Evolutionary conservation across 2,797 vertebrate genomes (phyloP).

Genomic region (Syndactyla subalaris): DNA sequence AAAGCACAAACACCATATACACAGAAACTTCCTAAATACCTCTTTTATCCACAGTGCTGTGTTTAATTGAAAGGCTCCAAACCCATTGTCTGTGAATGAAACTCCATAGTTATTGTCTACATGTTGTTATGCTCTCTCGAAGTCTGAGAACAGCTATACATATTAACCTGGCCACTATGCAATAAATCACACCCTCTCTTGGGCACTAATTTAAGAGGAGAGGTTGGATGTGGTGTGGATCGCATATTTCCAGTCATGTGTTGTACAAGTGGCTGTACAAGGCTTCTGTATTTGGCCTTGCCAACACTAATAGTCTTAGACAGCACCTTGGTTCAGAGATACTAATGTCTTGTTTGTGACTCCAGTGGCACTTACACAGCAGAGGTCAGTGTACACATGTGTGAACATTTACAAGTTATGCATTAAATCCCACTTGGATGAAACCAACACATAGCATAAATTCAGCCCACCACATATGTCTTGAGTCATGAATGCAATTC

Average conservation of each 20-base stretch:
- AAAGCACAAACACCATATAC: conserved; percentile 36
- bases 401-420: not conserved
- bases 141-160: not conserved
- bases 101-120: not conserved
- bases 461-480: not conserved
- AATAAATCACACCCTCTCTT: not conserved
- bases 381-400: not conserved
- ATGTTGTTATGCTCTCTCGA: not conserved
- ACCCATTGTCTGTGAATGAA: conserved; percentile 23
- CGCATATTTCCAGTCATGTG: fast-evolving
- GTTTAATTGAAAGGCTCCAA: not conserved
- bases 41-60: conserved; percentile 23
- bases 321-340: not conserved
- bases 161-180: not conserved
- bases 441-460: not conserved
- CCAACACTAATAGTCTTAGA: not conserved
- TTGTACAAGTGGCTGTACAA: not conserved
- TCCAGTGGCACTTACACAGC: not conserved
- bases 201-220: not conserved
- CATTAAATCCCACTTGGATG: not conserved
- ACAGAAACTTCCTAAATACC: conserved; percentile 62
- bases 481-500: not conserved
- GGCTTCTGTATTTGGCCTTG: not conserved
- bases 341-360: not conserved
- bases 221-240: not conserved